These are phyloP conservation scores for Syngnathus rostellatus DNA, from an alignment of 2,797 vertebrate species.

Conservation along the genomic window DNA sequence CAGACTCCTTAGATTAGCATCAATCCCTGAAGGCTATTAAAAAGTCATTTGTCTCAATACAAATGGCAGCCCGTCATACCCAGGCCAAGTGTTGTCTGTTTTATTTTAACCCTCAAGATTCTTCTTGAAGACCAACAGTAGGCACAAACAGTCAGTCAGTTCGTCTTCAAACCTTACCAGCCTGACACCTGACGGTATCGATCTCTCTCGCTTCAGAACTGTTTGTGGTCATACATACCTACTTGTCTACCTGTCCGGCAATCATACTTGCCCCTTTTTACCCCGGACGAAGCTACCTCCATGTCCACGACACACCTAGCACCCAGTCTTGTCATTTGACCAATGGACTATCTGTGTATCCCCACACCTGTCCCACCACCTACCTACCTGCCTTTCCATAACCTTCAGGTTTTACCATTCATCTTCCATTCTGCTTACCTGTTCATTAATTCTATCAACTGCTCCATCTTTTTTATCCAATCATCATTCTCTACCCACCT, in stretches of 20 bases:
- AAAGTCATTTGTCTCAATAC: slow-evolving; percentile 63
- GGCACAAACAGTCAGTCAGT: not conserved
- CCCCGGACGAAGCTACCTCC: not conserved
- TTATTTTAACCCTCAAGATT: slow-evolving; percentile 55
- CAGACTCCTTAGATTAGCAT: slow-evolving; percentile 57
- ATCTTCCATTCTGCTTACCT: not conserved
- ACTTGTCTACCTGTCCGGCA: not conserved
- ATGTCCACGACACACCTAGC: not conserved
- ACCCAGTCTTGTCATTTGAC: not conserved
- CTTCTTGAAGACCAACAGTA: slow-evolving; percentile 7
- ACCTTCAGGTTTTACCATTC: not conserved
- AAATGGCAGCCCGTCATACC: slow-evolving; percentile 54
- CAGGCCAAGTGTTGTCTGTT: slow-evolving; percentile 52
- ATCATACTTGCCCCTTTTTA: not conserved
- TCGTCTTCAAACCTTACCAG: not conserved
- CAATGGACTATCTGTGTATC: not conserved
- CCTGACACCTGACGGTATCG: not conserved
- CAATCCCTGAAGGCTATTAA: slow-evolving; percentile 66
- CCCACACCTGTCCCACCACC: not conserved
- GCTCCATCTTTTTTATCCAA: not conserved
- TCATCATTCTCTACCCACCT: not conserved
- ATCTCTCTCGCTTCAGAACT: not conserved
- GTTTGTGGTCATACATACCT: not conserved
- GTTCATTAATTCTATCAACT: not conserved
- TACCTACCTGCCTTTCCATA: not conserved